Evolutionary conservation across 2,113 vertebrate genomes (phyloP).

Genomic region (Chloebia gouldiae): DNA sequence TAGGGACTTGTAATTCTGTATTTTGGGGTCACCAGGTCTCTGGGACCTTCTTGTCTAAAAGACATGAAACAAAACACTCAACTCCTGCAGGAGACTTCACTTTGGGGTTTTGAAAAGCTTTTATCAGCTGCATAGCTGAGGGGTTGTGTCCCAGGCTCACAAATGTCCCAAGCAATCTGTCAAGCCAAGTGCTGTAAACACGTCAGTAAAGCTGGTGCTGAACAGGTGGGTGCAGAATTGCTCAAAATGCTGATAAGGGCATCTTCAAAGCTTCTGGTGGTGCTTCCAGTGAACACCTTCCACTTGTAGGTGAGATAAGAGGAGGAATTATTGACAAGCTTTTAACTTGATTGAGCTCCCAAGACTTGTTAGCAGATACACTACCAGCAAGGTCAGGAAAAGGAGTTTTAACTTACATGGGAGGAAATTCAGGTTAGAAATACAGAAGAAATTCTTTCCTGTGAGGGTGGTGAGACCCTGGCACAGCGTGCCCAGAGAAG

Average conservation of each 20-base stretch:
- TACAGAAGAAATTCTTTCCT: background rate
- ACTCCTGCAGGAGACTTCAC: background rate
- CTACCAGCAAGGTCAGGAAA: background rate
- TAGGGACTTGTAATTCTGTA: background rate
- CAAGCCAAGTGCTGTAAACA: background rate
- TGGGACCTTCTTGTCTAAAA: background rate
- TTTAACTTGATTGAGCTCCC: background rate
- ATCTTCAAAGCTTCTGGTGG: background rate
- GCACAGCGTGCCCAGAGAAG: background rate
- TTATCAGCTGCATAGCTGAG: background rate
- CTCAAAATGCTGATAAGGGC: background rate
- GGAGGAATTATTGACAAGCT: background rate
- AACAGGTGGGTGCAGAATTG: background rate
- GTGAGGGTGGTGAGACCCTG: background rate
- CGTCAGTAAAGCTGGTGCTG: background rate
- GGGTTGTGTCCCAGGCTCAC: background rate
- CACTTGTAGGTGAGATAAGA: background rate
- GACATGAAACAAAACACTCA: background rate
- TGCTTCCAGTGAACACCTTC: background rate
- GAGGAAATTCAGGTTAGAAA: background rate
- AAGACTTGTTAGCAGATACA: background rate
- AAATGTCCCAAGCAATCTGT: background rate
- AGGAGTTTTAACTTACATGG: background rate
- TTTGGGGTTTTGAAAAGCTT: background rate
- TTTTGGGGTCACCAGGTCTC: background rate